phyloP scores from a whole-genome alignment of 2,888 invertebrate species.

The Hemaris fuciformis region DNA sequence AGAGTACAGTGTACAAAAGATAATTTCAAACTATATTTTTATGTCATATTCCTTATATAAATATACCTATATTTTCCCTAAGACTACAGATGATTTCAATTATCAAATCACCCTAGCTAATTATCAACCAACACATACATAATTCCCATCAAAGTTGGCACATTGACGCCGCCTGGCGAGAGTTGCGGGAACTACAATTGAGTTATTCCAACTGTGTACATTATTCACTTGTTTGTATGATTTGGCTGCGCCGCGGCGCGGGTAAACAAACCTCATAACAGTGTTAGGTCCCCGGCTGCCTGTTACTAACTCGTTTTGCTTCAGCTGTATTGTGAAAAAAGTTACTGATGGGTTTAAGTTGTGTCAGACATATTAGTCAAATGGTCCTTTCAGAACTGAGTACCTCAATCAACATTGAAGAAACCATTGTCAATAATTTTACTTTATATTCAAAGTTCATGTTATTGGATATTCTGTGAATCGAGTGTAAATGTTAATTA shows the following conservation, averaged over 20 bases:
- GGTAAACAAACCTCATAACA: slow-evolving; percentile 12
- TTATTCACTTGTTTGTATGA: slow-evolving; percentile 14
- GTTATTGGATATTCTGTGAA: no score
- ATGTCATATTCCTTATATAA: no score
- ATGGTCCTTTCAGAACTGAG: neutral
- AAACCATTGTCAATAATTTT: no score
- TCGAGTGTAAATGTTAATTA: no score
- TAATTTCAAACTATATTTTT: no score
- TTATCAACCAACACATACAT: slow-evolving; percentile 2
- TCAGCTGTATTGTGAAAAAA: neutral
- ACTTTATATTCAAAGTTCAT: no score
- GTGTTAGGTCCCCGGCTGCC: slow-evolving; percentile 4
- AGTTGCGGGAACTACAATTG: slow-evolving; percentile 16
- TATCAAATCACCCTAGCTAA: neutral
- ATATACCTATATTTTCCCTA: no score
- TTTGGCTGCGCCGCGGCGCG: slow-evolving; percentile 9
- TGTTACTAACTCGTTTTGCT: neutral
- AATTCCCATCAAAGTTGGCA: slow-evolving; percentile 12
- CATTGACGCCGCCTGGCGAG: neutral
- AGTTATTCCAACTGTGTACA: slow-evolving; percentile 12
- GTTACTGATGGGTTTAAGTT: neutral
- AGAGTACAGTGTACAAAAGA: no score
- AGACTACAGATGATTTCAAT: no score
- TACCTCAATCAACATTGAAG: no score
- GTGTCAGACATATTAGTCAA: no score